Base-by-base conservation (phyloP, 2,113 vertebrate species). In the Coptodon rendalli region DNA sequence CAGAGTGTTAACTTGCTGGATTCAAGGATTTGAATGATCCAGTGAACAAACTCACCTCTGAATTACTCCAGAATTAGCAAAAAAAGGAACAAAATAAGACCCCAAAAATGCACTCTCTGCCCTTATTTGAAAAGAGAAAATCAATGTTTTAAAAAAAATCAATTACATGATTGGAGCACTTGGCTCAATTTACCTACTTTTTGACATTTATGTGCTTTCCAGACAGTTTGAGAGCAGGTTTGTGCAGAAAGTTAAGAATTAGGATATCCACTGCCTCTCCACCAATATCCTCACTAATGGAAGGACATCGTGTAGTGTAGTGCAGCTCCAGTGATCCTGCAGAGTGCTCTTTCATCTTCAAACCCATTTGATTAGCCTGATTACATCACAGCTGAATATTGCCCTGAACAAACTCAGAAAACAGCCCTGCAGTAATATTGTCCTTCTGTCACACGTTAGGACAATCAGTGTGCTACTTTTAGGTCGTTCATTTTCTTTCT, bases 311-410 rank as follows among this genome's bases (percentile, higher is more conserved):
- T 63, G 86, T n/a, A n/a, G 59, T 56, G 9, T 11, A 57, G 81
- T 36, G 54, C 27, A 4, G 38, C 59, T 61, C 66, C 76, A 3
- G 43, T 17, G 19, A 79, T 66, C 85, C 53, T 82, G 36, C 53
- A 52, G n/a, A 52, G 38, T 5, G 14, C 6, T 40, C 27, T 17
- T 84, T 84, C 27, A 85, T 89, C 50, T 86, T 73, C 52, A 57
- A 22, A 57, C 27, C 45, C 82, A 79, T 31, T 38, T 52, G 61
- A 89, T 90, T 89, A 63, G 13, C 17, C 22, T 48, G 73, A 86
- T 92, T 76, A 56, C 31, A 17, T 78, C 84, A 85, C 48, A 52
- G 79, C 90, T 91, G 85, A 88, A 90, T 89, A 85, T 38, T 66
- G 85, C 81, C 81, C 81, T 48, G 36, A 43, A 80, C 1, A 6